Base-by-base conservation (phyloP, 2,797 vertebrate genomes). In the Spinus olivaceus region DNA sequence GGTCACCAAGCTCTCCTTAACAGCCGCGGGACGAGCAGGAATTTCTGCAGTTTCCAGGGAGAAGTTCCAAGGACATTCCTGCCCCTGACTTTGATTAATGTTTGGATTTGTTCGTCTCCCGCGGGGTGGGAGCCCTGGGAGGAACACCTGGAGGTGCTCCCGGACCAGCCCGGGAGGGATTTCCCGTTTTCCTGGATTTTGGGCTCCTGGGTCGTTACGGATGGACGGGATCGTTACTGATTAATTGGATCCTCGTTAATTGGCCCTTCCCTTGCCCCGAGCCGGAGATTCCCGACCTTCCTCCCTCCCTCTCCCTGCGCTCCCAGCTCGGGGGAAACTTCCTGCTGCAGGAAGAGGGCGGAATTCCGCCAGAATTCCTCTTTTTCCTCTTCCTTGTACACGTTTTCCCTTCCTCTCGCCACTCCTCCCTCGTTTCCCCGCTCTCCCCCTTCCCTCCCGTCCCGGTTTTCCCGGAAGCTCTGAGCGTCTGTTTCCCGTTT, bases 1-100 rank as follows among this genome's bases (percentile, higher is more conserved):
- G 49, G 15, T 46, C 80, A n/a, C 19, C 8, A 1, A 1, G 19
- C 4, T n/a, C 47, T 53, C 11, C 0, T 14, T 60, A 16, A 16
- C 1, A 2, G 37, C 54, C 13, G 46, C 1, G 0, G n/a, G 22
- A 53, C 2, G 2, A n/a, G 28, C 57, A 12, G 18, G 33, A 16
- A 41, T 41, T 41, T 41, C 39, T 41, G 39, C 39, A 5, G 27
- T 32, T 71, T 23, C 67, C 47, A 10, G 57, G 56, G 37, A 9
- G 19, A 28, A 53, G n/a, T 46, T 18, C 47, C 39, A 3, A 23
- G 33, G 28, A 14, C 53, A 12, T n/a, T 53, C 39, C n/a, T 28
- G 57, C 39, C 47, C 6, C 1, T 22, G 49, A 8, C 22, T 70
- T 44, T 70, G 35, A 22, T 44, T 32, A 25, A 44, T 81, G 17